Evolutionary conservation across 1,140 invertebrate genomes (phyloP).

Genomic region (Danaus plexippus): DNA sequence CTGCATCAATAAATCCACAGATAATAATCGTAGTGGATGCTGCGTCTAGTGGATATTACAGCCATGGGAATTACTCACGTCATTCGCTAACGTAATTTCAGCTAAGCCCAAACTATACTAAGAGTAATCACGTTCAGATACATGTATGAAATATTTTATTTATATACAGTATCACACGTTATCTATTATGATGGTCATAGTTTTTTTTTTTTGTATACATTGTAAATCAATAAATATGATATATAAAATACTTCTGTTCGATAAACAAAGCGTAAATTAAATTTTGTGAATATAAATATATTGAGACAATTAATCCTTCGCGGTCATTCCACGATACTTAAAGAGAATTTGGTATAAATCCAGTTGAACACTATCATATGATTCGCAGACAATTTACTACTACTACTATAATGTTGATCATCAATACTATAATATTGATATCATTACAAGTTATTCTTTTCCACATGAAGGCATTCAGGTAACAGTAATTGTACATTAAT

Average conservation of each 20-base stretch:
- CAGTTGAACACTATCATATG: background rate
- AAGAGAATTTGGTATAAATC: background rate
- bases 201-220: too few species aligned
- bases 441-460: background rate
- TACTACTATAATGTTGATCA: background rate
- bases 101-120: background rate
- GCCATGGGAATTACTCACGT: slow-evolving; percentile 41
- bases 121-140: background rate
- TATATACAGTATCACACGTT: too few species aligned
- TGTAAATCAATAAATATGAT: too few species aligned
- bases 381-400: slow-evolving; percentile 2
- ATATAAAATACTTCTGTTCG: too few species aligned
- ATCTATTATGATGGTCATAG: too few species aligned
- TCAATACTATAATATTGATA: background rate
- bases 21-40: slow-evolving; percentile 43
- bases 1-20: slow-evolving; percentile 47
- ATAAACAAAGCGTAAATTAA: too few species aligned
- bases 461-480: background rate
- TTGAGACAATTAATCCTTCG: too few species aligned
- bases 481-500: too few species aligned
- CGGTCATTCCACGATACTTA: too few species aligned
- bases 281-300: too few species aligned
- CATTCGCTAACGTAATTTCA: slow-evolving; percentile 6
- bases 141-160: background rate
- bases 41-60: slow-evolving; percentile 51